phyloP scores from a whole-genome alignment of 2,888 invertebrate species.

The Tromatobia lineatoria region DNA sequence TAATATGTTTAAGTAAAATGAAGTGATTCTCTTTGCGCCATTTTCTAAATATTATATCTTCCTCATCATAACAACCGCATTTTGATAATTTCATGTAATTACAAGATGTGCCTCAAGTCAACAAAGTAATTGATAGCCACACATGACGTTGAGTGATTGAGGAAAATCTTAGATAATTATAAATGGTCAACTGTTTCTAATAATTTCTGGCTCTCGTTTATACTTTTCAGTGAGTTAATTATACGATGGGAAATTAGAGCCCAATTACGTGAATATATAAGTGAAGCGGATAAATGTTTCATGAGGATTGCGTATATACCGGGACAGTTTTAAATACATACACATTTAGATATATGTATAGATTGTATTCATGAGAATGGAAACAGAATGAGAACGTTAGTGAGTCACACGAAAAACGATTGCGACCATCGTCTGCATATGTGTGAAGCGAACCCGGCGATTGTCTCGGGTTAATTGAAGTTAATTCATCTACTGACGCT shows the following conservation, averaged over 20 bases:
- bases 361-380: not conserved
- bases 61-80: not conserved
- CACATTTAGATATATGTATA: not conserved
- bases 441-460: slow-evolving; percentile 14
- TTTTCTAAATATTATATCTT: not conserved
- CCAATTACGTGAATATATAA: slow-evolving; percentile 29
- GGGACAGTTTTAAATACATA: not conserved
- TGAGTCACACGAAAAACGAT: slow-evolving; percentile 36
- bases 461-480: slow-evolving; percentile 48
- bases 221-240: not conserved
- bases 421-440: not conserved
- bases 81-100: not conserved
- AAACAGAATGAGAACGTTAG: slow-evolving; percentile 6
- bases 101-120: not conserved
- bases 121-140: not conserved
- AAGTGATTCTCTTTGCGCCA: too few relatives aligned
- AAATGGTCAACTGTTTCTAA: not conserved
- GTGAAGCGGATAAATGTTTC: slow-evolving; percentile 43
- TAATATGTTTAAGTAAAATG: too few relatives aligned
- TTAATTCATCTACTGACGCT: slow-evolving; percentile 39
- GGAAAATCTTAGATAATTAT: not conserved
- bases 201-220: not conserved
- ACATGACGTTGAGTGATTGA: not conserved
- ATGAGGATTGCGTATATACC: slow-evolving; percentile 24
- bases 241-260: slow-evolving; percentile 33